phyloP scores from a whole-genome alignment of 2,888 invertebrate genomes.

The Scaptomyza reducta region DNA sequence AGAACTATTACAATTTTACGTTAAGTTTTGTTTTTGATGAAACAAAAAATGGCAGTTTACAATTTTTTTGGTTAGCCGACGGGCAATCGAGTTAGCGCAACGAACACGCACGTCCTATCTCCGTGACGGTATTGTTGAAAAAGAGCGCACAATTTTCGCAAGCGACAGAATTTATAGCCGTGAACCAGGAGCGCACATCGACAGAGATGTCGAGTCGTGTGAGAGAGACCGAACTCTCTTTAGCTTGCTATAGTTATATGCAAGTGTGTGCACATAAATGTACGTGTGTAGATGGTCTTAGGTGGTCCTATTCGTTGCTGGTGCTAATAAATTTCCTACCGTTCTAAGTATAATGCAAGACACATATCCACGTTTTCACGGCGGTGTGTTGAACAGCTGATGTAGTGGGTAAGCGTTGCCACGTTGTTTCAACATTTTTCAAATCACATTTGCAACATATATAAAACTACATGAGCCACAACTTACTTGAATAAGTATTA shows the following conservation, averaged over 20 bases:
- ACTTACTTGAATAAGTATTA: conserved; percentile 30
- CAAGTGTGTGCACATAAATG: not conserved
- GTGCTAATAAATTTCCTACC: conserved; percentile 28
- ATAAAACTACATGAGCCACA: conserved; percentile 8
- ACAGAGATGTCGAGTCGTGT: conserved; percentile 9
- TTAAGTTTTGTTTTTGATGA: conserved; percentile 14
- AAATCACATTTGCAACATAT: conserved; percentile 1
- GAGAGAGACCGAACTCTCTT: conserved; percentile 22
- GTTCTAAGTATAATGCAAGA: conserved; percentile 21
- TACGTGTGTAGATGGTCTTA: conserved; percentile 11
- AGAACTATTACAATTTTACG: conserved; percentile 19
- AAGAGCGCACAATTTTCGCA: conserved; percentile 70
- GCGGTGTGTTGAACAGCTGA: conserved; percentile 50
- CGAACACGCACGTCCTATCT: conserved; percentile 73
- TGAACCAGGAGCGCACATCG: conserved; percentile 17
- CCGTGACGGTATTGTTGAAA: conserved; percentile 71
- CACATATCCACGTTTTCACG: conserved; percentile 57
- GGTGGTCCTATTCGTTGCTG: conserved; percentile 33
- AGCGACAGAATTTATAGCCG: conserved; percentile 67
- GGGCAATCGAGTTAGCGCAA: conserved; percentile 48
- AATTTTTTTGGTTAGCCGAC: conserved; percentile 57
- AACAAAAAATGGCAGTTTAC: conserved; percentile 28
- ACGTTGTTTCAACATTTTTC: conserved; percentile 8
- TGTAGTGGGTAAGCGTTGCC: conserved; percentile 48
- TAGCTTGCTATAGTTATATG: not conserved